Evolutionary conservation across 2,797 vertebrate species (phyloP).

Genomic region (Paramormyrops hopkinsi): DNA sequence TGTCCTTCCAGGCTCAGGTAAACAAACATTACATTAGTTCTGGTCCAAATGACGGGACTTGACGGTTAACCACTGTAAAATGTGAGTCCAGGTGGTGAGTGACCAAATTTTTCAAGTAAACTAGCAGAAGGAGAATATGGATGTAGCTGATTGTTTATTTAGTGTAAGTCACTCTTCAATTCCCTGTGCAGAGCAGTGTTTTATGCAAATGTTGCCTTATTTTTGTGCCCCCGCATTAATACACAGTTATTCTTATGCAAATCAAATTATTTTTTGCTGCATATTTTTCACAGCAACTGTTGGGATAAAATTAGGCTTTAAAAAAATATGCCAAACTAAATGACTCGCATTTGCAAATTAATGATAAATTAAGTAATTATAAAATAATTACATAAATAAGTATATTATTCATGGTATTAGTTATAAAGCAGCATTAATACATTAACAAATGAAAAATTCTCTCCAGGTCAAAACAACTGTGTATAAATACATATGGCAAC

Average conservation of each 20-base stretch:
- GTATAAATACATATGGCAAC: not conserved
- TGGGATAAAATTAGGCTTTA: not conserved
- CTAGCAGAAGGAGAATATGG: not conserved
- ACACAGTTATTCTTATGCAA: not conserved
- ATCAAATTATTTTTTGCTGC: not conserved
- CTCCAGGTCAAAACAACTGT: not conserved
- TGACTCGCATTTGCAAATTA: not conserved
- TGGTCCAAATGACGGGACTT: not conserved
- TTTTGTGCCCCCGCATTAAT: not conserved
- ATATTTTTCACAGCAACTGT: not conserved
- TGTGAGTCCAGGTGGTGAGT: not conserved
- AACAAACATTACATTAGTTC: slow-evolving; percentile 21
- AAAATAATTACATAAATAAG: not conserved
- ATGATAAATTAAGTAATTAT: not conserved
- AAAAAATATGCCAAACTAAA: not conserved
- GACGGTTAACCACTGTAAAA: not conserved
- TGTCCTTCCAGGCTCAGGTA: not conserved
- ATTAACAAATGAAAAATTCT: not conserved
- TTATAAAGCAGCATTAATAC: not conserved
- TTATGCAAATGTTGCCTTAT: not conserved
- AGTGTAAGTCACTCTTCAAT: not conserved
- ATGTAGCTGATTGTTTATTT: not conserved
- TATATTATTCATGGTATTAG: not conserved
- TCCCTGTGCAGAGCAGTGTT: not conserved
- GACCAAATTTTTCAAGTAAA: not conserved